phyloP scores from a whole-genome alignment of 1,140 invertebrate species.

The Megalopta genalis region DNA sequence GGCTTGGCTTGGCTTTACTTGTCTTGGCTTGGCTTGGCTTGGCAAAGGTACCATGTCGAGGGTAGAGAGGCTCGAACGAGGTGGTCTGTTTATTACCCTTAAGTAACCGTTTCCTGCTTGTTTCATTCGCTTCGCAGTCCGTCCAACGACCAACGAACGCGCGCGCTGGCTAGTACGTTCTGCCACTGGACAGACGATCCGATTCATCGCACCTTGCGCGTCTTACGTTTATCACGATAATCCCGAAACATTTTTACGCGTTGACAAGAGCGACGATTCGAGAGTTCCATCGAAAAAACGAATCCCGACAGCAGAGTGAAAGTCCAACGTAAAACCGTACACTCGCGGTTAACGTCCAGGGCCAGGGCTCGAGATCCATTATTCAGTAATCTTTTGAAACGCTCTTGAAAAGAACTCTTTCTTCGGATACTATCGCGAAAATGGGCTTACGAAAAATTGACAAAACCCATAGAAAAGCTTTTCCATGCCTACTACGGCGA shows the following conservation, averaged over 20 bases:
- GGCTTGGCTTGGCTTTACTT: no score
- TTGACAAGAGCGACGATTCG: no score
- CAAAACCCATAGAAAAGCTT: not conserved
- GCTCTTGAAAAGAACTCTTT: not conserved
- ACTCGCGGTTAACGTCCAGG: no score
- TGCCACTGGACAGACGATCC: no score
- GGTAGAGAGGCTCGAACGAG: constrained; percentile 31
- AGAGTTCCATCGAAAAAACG: no score
- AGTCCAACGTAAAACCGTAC: no score
- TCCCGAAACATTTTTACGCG: no score
- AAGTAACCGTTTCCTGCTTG: constrained; percentile 74
- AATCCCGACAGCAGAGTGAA: no score
- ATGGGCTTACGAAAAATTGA: not conserved
- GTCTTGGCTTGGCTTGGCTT: constrained; percentile 15
- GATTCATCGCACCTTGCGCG: no score
- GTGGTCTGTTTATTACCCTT: constrained; percentile 72
- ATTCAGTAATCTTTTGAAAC: constrained; percentile 4
- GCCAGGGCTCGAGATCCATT: no score
- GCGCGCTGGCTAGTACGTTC: no score
- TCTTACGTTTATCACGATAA: no score
- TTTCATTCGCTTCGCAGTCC: constrained; percentile 15
- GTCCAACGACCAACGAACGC: not conserved
- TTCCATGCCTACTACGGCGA: not conserved
- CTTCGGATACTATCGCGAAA: not conserved
- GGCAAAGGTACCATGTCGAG: constrained; percentile 23